A percentile compares a stretch with the other conserved stretches of the same genome.
Conservation (phyloP, 2,797 vertebrate genomes). For the Argentina silus region DNA sequence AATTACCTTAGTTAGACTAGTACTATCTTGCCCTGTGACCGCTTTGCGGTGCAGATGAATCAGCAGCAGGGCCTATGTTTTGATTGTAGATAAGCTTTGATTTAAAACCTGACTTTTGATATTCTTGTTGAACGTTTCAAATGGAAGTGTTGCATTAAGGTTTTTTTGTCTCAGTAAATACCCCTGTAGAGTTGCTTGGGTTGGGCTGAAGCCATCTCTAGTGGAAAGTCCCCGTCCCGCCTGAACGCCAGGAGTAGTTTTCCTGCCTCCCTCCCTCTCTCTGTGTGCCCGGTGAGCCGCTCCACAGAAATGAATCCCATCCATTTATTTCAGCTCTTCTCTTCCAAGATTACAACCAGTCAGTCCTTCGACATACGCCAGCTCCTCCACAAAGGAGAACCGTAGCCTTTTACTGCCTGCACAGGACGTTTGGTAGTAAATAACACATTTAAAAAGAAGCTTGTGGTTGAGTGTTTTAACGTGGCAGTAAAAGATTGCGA, state of each 20-base stretch:
- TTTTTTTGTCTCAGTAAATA: slow-evolving; percentile 31
- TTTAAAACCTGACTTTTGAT: too few relatives aligned
- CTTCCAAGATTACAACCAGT: not conserved
- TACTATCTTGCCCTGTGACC: too few relatives aligned
- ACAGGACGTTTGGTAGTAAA: not conserved
- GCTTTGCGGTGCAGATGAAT: too few relatives aligned
- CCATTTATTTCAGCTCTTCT: not conserved
- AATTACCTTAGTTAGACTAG: too few relatives aligned
- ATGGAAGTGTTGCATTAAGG: slow-evolving; percentile 24
- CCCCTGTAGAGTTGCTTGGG: slow-evolving; percentile 34
- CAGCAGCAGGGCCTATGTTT: too few relatives aligned
- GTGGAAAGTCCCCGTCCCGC: slow-evolving; percentile 93
- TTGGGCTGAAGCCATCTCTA: slow-evolving; percentile 57
- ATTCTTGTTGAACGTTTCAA: too few relatives aligned
- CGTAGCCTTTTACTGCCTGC: not conserved
- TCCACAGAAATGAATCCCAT: not conserved
- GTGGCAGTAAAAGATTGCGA: not conserved
- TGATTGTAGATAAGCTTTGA: too few relatives aligned
- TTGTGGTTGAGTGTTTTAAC: not conserved
- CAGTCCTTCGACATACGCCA: not conserved
- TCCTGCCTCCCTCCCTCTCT: slow-evolving; percentile 69
- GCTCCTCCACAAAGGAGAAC: not conserved
- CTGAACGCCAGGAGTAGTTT: slow-evolving; percentile 87
- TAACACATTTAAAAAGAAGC: not conserved
- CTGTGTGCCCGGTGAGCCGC: not conserved